These are phyloP conservation scores for Zapornia atra DNA, from an alignment of 2,113 vertebrate genomes.

Conservation along the genomic window DNA sequence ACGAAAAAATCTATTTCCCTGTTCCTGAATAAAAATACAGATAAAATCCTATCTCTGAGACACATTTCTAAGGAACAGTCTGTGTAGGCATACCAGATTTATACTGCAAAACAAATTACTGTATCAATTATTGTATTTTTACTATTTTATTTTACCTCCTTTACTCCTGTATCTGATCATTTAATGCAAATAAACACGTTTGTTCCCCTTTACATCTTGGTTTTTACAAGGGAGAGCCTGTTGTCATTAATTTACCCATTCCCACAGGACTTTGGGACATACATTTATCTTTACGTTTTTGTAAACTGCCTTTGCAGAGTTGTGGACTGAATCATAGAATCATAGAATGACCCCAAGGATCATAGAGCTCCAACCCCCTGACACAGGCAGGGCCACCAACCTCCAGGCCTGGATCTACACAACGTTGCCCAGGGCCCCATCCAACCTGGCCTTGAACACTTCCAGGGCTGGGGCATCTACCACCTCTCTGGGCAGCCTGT, in stretches of 20 bases:
- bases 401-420: too few relatives aligned
- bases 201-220: not conserved
- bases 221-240: not conserved
- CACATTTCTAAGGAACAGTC: not conserved
- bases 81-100: not conserved
- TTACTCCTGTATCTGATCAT: not conserved
- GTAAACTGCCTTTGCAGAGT: not conserved
- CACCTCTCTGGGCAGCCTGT: too few relatives aligned
- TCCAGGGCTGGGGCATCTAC: too few relatives aligned
- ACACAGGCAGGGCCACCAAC: too few relatives aligned
- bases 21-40: not conserved
- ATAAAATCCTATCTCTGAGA: not conserved
- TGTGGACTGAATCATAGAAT: not conserved
- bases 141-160: not conserved
- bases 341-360: too few relatives aligned
- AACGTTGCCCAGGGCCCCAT: too few relatives aligned
- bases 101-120: not conserved
- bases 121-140: not conserved
- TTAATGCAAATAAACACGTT: not conserved
- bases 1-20: not conserved
- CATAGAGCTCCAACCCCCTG: too few relatives aligned
- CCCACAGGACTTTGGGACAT: not conserved
- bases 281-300: not conserved
- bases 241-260: not conserved
- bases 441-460: too few relatives aligned